Conservation (phyloP, 2,888 invertebrate species). For the Metalampra italica region DNA sequence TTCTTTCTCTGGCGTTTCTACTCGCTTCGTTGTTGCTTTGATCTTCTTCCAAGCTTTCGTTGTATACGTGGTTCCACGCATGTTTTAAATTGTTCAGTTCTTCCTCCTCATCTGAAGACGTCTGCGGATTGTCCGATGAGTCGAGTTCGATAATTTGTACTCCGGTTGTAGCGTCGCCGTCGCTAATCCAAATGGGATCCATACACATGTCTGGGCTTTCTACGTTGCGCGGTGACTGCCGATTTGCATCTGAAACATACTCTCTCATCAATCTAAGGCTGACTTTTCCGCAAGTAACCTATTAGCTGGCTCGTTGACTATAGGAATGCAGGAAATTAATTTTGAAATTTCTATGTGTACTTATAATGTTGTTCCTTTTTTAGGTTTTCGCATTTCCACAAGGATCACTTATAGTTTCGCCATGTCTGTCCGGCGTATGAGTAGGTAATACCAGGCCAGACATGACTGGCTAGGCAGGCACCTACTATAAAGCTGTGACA, state of each 20-base stretch:
- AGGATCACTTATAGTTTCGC: too few relatives aligned
- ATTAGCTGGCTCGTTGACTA: too few relatives aligned
- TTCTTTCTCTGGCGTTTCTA: conserved; percentile 34
- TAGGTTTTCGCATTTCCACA: too few relatives aligned
- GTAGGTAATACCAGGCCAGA: too few relatives aligned
- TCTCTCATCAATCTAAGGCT: not conserved
- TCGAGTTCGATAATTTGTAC: conserved; percentile 56
- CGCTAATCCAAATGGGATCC: conserved; percentile 36
- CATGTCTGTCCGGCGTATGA: too few relatives aligned
- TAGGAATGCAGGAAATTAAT: too few relatives aligned
- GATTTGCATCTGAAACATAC: conserved; percentile 30
- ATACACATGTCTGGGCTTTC: conserved; percentile 30
- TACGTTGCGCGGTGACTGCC: conserved; percentile 19
- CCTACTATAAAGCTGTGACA: too few relatives aligned
- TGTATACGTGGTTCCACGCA: conserved; percentile 32
- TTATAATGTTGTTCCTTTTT: too few relatives aligned
- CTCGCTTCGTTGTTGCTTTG: conserved; percentile 32
- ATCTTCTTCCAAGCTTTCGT: conserved; percentile 18
- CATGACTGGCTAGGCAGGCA: too few relatives aligned
- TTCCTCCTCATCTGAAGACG: conserved; percentile 21
- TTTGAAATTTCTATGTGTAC: too few relatives aligned
- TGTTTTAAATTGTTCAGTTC: conserved; percentile 20
- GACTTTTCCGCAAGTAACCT: too few relatives aligned
- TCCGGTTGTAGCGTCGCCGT: conserved; percentile 25
- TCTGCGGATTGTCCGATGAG: conserved; percentile 30